These are phyloP conservation scores for Phylloscopus whistleri DNA, from an alignment of 2,113 vertebrate species.

Conservation along the genomic window DNA sequence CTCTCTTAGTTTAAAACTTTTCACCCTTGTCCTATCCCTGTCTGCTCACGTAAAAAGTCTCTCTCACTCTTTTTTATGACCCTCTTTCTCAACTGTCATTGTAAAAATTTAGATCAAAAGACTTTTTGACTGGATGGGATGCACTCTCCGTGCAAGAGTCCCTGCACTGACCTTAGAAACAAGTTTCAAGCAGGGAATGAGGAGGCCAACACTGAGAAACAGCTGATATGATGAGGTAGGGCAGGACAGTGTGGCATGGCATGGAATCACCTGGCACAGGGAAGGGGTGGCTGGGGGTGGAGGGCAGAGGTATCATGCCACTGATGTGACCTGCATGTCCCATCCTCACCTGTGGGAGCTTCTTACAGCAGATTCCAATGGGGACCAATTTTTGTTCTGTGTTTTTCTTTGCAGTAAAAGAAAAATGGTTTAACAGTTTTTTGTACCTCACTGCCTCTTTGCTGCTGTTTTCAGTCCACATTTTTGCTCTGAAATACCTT, in stretches of 20 bases:
- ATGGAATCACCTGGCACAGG: neutral
- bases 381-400: neutral
- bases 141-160: neutral
- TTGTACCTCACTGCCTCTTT: neutral
- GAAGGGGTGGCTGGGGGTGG: neutral
- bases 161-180: neutral
- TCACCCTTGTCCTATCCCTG: neutral
- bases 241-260: neutral
- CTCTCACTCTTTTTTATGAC: neutral
- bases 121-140: neutral
- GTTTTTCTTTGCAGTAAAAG: neutral
- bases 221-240: neutral
- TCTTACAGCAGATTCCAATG: neutral
- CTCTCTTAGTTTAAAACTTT: neutral
- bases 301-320: neutral
- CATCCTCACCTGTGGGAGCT: neutral
- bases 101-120: neutral
- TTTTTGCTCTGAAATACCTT: neutral
- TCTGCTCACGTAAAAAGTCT: neutral
- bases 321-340: neutral
- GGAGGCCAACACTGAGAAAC: neutral
- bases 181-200: neutral
- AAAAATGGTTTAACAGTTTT: neutral
- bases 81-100: neutral
- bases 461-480: neutral